Base-by-base conservation (phyloP, 2,113 vertebrate species). In the Tupaia chinensis region DNA sequence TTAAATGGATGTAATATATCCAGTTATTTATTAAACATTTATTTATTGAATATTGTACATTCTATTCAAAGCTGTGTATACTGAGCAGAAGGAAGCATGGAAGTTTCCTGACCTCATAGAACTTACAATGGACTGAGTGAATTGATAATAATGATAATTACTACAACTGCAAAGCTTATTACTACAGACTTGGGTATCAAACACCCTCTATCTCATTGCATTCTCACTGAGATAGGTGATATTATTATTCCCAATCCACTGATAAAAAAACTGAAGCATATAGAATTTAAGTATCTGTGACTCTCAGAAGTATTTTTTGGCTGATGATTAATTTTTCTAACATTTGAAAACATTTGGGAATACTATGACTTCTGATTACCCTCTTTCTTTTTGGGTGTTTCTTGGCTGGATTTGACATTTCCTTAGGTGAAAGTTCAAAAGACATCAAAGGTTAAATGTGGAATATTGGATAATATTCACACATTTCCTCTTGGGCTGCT, bases 241-340 rank as follows among this genome's bases (percentile, higher is more conserved):
- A 9, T 19, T 34, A 34, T 54, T 69, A 82, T 60, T 85, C 89
- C 83, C 14, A 0, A 34, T 25, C 69, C 82, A 53, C 76, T 69
- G 54, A 65, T 53, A 69, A 73, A 86, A 53, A 73, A 20, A 87
- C 32, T 0, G 12, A 77, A 79, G 69, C 61, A 9, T 44, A 53
- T 60, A 58, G 61, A 81, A 53, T 53, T 70, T 81, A 76, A 80
- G 20, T 13, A 53, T 65, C 66, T 72, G 14, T 54, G 58, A n/a
- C n/a, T 78, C 82, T 70, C 83, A 54, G 54, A 73, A 93, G 87
- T 72, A 23, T 56, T 87, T 74, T 87, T 56, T 34, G 5, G 56
- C 79, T 63, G 68, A 70, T 81, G 87, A 87, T 91, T 81, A 69
- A 81, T 93, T 93, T 81, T 93, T 79, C 81, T 91, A 91, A 61